Evolutionary conservation across 2,888 invertebrate species (phyloP), one percentile per base, ranked within the genome.

Genomic region (Dendrolimus houi): DNA sequence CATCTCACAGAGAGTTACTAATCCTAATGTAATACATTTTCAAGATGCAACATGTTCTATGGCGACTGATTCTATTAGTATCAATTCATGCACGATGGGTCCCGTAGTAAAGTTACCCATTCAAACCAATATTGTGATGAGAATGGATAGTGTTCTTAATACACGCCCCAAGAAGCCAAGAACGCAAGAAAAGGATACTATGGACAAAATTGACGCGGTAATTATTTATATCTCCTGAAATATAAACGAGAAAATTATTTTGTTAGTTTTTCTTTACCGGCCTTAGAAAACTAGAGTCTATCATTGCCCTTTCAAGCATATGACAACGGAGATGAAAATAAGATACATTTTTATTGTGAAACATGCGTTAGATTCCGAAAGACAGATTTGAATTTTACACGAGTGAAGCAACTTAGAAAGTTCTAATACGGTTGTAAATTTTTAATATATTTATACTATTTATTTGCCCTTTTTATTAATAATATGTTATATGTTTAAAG

Each of bases 21-120:
- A 2, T 47, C 12, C 10, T 9, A 47, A 47, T 47, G 12, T 7
- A 8, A 47, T 47, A 9, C 9, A 47, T 47, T 47, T 47, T 56
- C 54, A 10, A 55, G 54, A 62, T 6, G 8, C 40, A 8, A 53
- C 17, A 41, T 54, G 41, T 56, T 65, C 62, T 12, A 62, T 62
- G 55, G 59, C 54, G 8, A 54, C 57, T 17, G 17, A 55, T 9
- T 59, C 58, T 9, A 57, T 60, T 40, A 63, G 59, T 40, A 57
- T 62, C 54, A 71, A 71, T 54, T 65, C 66, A 2, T 65, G 63
- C 52, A 67, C 75, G 41, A 61, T 70, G 42, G 85, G 83, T 0
- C 85, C 86, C 0, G 80, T 87, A 8, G 66, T 87, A 8, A 82
- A 77, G 59, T 63, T 88, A 60, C 88, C 88, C 3, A 60, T 70